Conservation (phyloP, 2,888 invertebrate genomes). For the Danaus chrysippus region DNA sequence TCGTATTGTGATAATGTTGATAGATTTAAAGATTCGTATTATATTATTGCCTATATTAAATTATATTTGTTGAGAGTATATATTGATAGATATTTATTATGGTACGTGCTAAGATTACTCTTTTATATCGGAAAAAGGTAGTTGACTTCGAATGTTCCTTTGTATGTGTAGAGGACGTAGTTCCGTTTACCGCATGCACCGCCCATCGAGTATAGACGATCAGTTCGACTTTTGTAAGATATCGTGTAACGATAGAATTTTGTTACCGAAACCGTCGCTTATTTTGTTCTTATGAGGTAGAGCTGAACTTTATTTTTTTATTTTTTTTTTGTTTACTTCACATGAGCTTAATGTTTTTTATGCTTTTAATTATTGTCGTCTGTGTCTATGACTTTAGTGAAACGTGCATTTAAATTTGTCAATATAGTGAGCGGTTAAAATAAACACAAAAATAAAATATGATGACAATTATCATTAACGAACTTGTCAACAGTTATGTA, state of each 20-base stretch:
- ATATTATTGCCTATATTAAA: constrained; percentile 67
- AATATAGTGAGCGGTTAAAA: constrained; percentile 59
- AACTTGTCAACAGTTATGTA: too few relatives aligned
- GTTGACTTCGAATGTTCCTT: constrained; percentile 49
- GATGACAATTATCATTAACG: too few relatives aligned
- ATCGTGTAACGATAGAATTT: constrained; percentile 26
- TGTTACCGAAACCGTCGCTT: constrained; percentile 31
- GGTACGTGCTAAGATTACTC: constrained; percentile 59
- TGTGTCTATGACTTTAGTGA: constrained; percentile 50
- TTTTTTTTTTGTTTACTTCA: constrained; percentile 32
- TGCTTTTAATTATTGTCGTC: constrained; percentile 49
- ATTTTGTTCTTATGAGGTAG: constrained; percentile 23
- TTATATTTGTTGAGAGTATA: constrained; percentile 73
- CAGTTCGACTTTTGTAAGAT: constrained; percentile 29
- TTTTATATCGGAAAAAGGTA: constrained; percentile 54
- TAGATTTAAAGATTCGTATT: constrained; percentile 62
- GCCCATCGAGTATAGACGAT: constrained; percentile 42
- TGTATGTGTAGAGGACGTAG: constrained; percentile 44
- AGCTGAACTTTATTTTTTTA: constrained; percentile 20
- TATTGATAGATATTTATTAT: constrained; percentile 72
- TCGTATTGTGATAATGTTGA: constrained; percentile 69
- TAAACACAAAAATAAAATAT: constrained; percentile 20
- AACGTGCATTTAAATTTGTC: constrained; percentile 59
- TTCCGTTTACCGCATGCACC: constrained; percentile 35
- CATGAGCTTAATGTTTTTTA: constrained; percentile 40